A percentile compares a stretch with the other conserved stretches of the same genome.
phyloP scores from a whole-genome alignment of 2,888 invertebrate genomes.

The Cephonodes hylas region DNA sequence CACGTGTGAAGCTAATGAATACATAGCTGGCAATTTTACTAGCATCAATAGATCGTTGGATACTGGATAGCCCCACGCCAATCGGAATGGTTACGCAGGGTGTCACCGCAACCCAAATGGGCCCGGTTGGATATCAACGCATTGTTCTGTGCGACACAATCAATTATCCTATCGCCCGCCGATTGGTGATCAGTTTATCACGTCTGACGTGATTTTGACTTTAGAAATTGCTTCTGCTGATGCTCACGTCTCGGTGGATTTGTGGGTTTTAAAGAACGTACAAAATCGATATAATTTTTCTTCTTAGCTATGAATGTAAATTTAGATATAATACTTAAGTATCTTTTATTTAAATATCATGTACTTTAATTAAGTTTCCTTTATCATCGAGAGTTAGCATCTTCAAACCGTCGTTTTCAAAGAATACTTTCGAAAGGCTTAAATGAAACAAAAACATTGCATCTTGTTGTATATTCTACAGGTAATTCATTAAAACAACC shows the following conservation, averaged over 20 bases:
- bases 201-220: not conserved
- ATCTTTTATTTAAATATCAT: too few species aligned
- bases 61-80: not conserved
- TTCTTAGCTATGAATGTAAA: too few species aligned
- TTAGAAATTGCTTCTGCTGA: not conserved
- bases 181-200: conserved; percentile 9
- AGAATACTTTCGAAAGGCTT: not conserved
- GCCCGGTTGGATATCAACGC: conserved; percentile 32
- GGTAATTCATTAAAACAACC: conserved; percentile 48
- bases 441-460: conserved; percentile 23
- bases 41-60: not conserved
- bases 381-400: too few species aligned
- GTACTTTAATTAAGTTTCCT: too few species aligned
- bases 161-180: conserved; percentile 36
- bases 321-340: too few species aligned
- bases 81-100: not conserved
- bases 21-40: not conserved
- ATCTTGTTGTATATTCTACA: conserved; percentile 41
- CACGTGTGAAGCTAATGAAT: not conserved
- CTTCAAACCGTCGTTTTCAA: not conserved
- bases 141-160: conserved; percentile 35
- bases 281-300: too few species aligned
- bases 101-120: conserved; percentile 32
- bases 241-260: too few species aligned
- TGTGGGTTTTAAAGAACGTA: too few species aligned